phyloP scores from a whole-genome alignment of 2,888 invertebrate genomes.

The Agrochola litura region DNA sequence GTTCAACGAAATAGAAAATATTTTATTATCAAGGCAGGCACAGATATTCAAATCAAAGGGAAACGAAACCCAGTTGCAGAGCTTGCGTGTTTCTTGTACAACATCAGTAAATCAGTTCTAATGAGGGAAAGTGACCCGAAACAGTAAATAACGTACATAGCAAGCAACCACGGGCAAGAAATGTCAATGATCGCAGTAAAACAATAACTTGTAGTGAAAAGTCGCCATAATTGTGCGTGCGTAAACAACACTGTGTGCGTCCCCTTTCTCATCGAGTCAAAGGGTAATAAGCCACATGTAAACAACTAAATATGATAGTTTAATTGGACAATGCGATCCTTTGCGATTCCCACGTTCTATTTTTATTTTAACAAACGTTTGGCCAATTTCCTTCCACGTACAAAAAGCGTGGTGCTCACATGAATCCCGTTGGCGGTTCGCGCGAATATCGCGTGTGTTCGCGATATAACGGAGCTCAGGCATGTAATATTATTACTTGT shows the following conservation, averaged over 20 bases:
- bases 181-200: constrained; percentile 43
- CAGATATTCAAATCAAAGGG: constrained; percentile 18
- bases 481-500: constrained; percentile 62
- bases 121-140: constrained; percentile 53
- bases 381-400: constrained; percentile 39
- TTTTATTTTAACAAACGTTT: constrained; percentile 46
- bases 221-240: constrained; percentile 41
- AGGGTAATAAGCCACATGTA: constrained; percentile 60
- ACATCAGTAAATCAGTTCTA: constrained; percentile 50
- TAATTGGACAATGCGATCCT: constrained; percentile 41
- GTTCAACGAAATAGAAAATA: background rate
- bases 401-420: constrained; percentile 53
- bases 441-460: constrained; percentile 77
- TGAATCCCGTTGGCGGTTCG: constrained; percentile 74
- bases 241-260: constrained; percentile 47
- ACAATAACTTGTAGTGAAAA: constrained; percentile 53
- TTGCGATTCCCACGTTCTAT: constrained; percentile 45
- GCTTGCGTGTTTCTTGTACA: constrained; percentile 40
- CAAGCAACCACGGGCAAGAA: constrained; percentile 35
- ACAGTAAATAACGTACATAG: constrained; percentile 28
- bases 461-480: constrained; percentile 75
- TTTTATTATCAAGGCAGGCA: background rate
- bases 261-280: constrained; percentile 60
- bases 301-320: constrained; percentile 51
- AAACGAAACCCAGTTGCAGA: constrained; percentile 19